Percentiles rank a stretch among this genome's conserved stretches.
Conservation (phyloP, 1,140 invertebrate genomes). For the Papilio polyxenes region DNA sequence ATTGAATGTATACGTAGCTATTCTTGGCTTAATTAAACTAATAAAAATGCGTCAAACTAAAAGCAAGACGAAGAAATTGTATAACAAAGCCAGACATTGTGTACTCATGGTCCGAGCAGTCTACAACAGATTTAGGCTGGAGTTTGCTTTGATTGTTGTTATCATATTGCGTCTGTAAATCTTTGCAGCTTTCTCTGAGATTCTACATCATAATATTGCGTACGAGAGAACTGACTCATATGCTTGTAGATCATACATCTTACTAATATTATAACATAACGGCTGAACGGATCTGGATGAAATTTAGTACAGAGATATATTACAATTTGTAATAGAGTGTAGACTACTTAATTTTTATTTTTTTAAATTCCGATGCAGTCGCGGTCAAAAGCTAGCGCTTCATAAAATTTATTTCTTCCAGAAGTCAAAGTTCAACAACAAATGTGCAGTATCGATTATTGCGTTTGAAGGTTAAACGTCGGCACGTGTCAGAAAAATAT, state of each 20-base stretch:
- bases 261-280: neutral
- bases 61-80: neutral
- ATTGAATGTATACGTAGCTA: neutral
- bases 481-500: slow-evolving; percentile 3
- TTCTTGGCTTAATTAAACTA: neutral
- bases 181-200: neutral
- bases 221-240: slow-evolving; percentile 1
- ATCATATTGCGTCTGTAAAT: slow-evolving; percentile 2
- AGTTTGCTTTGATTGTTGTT: neutral
- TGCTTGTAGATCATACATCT: neutral
- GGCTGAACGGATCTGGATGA: neutral
- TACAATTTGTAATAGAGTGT: neutral
- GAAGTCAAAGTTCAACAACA: slow-evolving; percentile 8
- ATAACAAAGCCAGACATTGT: neutral
- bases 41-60: neutral
- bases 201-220: slow-evolving; percentile 5
- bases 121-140: neutral
- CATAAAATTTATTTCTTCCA: neutral
- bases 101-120: neutral
- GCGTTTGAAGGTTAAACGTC: slow-evolving; percentile 2
- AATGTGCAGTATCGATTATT: slow-evolving; percentile 8
- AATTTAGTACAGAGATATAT: neutral
- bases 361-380: neutral
- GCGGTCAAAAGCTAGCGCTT: neutral
- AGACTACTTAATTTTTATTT: neutral